Base-by-base conservation (phyloP, 1,140 invertebrate genomes). In the Lordiphosa clarofinis region DNA sequence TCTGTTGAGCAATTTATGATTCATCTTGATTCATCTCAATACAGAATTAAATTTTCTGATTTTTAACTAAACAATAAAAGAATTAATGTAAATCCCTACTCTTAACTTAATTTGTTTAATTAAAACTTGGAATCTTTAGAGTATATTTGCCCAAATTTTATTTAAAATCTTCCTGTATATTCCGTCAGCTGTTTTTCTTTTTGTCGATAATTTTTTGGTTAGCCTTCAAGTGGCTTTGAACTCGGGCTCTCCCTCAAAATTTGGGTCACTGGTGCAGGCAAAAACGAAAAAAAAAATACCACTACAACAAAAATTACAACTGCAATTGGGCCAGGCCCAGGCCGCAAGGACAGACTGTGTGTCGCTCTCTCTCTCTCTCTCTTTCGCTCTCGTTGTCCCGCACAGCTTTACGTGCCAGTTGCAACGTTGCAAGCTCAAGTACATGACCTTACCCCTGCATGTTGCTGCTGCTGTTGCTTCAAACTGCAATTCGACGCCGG, bases 361-460 rank as follows among this genome's bases (percentile, higher is more conserved):
- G 11, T 5, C 36, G 4, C 10, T 38, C 9, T n/a, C 12, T 38
- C 36, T 38, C 10, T 39, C 10, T 11, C 10, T 39, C 5, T 13
- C 7, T 40, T 5, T 15, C 15, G 2, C 15, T 40, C 38, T 8
- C 12, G 15, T 7, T 9, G 12, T 40, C 12, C 21, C 40, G 49
- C 56, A 81, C 56, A 56, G 37, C 4, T 46, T 44, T 62, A 75
- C 76, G 76, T 71, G 58, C 39, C 60, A 58, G 50, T 60, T 57
- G 57, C 60, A 65, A 42, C 61, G 38, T 65, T 65, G 60, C 66
- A 73, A 78, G 79, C 78, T 78, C 78, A 82, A 84, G 78, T 84
- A 78, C 73, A 78, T 69, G 73, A 82, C 78, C 78, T 82, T 84
- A 78, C 78, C 65, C 78, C 71, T 65, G 61, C 61, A 38, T 42